A percentile compares a stretch with the other conserved stretches of the same genome.
Conservation (phyloP, 2,888 invertebrate genomes). For the Drosophila fulvimacula region DNA sequence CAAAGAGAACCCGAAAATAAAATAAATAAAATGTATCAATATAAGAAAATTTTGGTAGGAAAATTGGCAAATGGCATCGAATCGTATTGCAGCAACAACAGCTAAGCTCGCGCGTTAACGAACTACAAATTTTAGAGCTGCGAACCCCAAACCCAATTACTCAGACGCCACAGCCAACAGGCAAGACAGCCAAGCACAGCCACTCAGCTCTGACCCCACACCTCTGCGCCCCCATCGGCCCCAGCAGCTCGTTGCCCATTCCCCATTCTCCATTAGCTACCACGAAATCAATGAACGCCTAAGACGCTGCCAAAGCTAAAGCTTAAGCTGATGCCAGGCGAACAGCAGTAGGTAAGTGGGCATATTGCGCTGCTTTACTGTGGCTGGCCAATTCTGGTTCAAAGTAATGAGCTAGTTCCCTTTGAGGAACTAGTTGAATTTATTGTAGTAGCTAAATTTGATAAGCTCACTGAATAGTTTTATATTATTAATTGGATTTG, state of each 20-base stretch:
- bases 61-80: conserved; percentile 39
- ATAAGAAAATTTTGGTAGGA: conserved; percentile 60
- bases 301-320: neutral
- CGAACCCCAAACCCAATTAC: conserved; percentile 5
- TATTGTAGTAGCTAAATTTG: neutral
- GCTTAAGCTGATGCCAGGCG: conserved; percentile 1
- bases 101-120: conserved; percentile 30
- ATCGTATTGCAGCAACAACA: conserved; percentile 12
- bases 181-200: conserved; percentile 12
- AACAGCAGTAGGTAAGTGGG: neutral
- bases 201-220: conserved; percentile 32
- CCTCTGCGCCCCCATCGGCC: neutral
- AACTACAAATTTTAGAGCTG: conserved; percentile 69
- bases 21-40: conserved; percentile 75
- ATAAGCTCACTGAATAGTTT: neutral
- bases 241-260: neutral
- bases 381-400: neutral
- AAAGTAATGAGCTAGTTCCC: neutral
- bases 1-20: conserved; percentile 52
- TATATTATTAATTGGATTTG: neutral
- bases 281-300: conserved; percentile 13
- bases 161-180: conserved; percentile 8
- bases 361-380: neutral
- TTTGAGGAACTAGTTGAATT: neutral
- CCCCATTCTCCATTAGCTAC: conserved; percentile 4